Percentiles rank a stretch among this genome's conserved stretches.
Evolutionary conservation across 1,140 invertebrate genomes (phyloP).

Genomic region (Drosophila auraria): DNA sequence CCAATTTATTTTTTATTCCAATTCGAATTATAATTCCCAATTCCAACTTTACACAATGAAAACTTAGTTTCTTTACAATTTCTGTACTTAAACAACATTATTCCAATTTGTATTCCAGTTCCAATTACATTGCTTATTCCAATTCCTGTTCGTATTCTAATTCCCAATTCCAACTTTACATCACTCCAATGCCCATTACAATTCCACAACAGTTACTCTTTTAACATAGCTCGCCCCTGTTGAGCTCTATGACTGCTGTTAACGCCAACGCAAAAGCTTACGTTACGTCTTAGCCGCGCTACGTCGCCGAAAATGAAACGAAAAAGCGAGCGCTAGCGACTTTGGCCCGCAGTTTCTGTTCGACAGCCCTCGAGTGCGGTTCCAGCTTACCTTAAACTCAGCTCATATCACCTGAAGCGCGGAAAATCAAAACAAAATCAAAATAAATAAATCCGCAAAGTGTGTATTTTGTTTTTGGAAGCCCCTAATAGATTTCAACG

Average conservation of each 20-base stretch:
- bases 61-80: not conserved
- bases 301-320: constrained; percentile 45
- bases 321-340: constrained; percentile 55
- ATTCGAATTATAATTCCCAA: no score
- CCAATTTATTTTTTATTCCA: not conserved
- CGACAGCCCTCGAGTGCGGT: constrained; percentile 69
- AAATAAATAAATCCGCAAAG: constrained; percentile 30
- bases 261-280: constrained; percentile 30
- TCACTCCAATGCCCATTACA: not conserved
- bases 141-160: not conserved
- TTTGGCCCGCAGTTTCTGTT: constrained; percentile 60
- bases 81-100: no score
- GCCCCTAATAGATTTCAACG: constrained; percentile 41
- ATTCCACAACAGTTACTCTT: not conserved
- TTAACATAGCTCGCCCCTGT: constrained; percentile 16
- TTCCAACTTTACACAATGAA: not conserved
- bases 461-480: constrained; percentile 55
- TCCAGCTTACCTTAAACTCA: constrained; percentile 13
- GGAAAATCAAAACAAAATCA: constrained; percentile 9
- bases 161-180: not conserved
- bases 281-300: constrained; percentile 18
- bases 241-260: constrained; percentile 12
- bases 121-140: not conserved
- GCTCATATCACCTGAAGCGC: constrained; percentile 2
- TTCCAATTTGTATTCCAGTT: no score